Evolutionary conservation across 2,888 invertebrate genomes (phyloP), one percentile per base, ranked within the genome.

Genomic region (Branchinecta sandiegonensis): DNA sequence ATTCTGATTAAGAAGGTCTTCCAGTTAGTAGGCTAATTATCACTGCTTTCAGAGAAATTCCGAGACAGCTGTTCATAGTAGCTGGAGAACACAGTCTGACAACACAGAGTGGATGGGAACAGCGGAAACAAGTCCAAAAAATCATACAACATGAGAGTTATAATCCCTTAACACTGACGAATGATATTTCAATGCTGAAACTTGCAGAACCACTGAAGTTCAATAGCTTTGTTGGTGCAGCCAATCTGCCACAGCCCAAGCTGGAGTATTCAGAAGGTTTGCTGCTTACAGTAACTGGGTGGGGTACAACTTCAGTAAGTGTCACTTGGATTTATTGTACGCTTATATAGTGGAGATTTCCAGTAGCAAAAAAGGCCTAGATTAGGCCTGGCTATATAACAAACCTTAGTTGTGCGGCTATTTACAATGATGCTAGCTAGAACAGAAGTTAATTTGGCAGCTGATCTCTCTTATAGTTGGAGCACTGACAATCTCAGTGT

Each of bases 141-240:
- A 37, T 64, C 63, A 56, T 67, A 47, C 66, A 67, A 48, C 66
- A 69, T 48, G 23, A 47, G 2, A 14, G 67, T 2, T 69, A 63
- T 48, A 14, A 63, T n/a, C 17, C 67, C 8, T n/a, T 10, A n/a
- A 69, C 69, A n/a, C 37, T 46, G 14, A 47, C 3, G 23, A 79
- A 88, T 74, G 88, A 89, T 73, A 86, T 89, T 69, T 88, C 86
- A 0, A 75, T 89, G 3, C 74, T 89, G 7, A 82, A 83, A 81
- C 66, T 78, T 80, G 0, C 75, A 75, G 0, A 83, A 86, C 0
- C 78, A 83, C 68, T 81, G 83, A 1, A 78, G 86, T 0, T 80
- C 81, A 64, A 74, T 86, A n/a, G 83, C 85, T 13, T 75, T 6
- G 6, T 37, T 37, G 37, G 37, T 37, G 37, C 37, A 37, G 37